Evolutionary conservation across 1,140 invertebrate species (phyloP).

Genomic region (Apolygus lucorum): DNA sequence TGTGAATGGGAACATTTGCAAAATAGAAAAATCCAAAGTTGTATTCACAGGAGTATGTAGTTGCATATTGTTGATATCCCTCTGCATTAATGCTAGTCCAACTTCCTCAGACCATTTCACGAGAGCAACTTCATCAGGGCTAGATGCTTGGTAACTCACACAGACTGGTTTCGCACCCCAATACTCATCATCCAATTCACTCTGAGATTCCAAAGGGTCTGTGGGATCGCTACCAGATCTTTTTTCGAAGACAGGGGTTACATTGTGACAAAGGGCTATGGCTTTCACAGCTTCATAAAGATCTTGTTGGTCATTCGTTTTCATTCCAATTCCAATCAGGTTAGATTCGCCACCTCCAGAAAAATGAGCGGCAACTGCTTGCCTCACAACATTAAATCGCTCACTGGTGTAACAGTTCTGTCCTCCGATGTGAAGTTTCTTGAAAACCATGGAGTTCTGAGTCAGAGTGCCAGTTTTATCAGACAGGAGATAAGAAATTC

Average conservation of each 20-base stretch:
- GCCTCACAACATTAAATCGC: not conserved
- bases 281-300: constrained; percentile 89
- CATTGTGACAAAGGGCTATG: constrained; percentile 95
- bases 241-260: constrained; percentile 89
- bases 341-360: not conserved
- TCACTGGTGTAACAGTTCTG: constrained; percentile 34
- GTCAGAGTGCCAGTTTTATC: constrained; percentile 99
- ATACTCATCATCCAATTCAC: constrained; percentile 57
- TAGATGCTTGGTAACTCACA: constrained; percentile 65
- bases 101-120: constrained; percentile 66
- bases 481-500: constrained; percentile 89
- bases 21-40: constrained; percentile 72
- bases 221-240: not conserved
- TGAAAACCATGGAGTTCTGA: constrained; percentile 98
- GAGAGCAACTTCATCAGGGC: constrained; percentile 91
- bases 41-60: constrained; percentile 62
- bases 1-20: constrained; percentile 97
- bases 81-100: constrained; percentile 52
- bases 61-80: constrained; percentile 71
- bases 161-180: constrained; percentile 23
- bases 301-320: constrained; percentile 38
- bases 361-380: constrained; percentile 28
- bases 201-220: constrained; percentile 51
- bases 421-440: constrained; percentile 84
- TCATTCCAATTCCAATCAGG: not conserved